Conservation (phyloP, 1,140 invertebrate genomes). For the Dolichoris vasculosae region DNA sequence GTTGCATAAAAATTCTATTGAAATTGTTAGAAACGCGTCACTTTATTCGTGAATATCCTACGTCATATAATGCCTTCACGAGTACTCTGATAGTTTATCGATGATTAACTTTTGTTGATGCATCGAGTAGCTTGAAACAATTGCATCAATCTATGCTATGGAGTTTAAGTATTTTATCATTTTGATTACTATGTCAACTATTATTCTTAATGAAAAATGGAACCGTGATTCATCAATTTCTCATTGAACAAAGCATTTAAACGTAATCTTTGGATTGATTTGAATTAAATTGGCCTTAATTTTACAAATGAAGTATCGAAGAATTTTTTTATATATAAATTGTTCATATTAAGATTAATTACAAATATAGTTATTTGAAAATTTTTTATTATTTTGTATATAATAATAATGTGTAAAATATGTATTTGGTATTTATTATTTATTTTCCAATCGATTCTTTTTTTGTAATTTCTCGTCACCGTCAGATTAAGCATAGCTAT, state of each 20-base stretch:
- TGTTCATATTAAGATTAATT: too few relatives aligned
- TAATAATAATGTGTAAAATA: too few relatives aligned
- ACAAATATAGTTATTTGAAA: too few relatives aligned
- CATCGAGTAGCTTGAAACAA: neutral
- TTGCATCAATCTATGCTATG: neutral
- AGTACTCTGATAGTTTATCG: constrained; percentile 15
- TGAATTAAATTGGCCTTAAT: neutral
- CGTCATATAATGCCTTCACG: neutral
- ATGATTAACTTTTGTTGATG: constrained; percentile 3
- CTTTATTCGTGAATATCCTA: neutral
- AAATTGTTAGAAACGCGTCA: neutral
- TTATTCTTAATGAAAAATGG: neutral
- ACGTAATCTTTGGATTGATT: neutral
- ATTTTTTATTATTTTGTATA: too few relatives aligned
- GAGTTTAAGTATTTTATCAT: neutral
- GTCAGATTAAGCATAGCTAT: too few relatives aligned
- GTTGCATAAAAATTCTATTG: neutral
- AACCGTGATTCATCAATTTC: neutral
- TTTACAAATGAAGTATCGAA: neutral
- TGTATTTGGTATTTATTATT: too few relatives aligned
- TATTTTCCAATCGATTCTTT: too few relatives aligned
- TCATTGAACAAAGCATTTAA: neutral
- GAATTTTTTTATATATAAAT: neutral
- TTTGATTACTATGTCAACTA: neutral
- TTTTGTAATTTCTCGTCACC: too few relatives aligned